A percentile compares a stretch with the other conserved stretches of the same genome.
phyloP scores from a whole-genome alignment of 2,888 invertebrate genomes.

The Lissocephala sabroskyi region DNA sequence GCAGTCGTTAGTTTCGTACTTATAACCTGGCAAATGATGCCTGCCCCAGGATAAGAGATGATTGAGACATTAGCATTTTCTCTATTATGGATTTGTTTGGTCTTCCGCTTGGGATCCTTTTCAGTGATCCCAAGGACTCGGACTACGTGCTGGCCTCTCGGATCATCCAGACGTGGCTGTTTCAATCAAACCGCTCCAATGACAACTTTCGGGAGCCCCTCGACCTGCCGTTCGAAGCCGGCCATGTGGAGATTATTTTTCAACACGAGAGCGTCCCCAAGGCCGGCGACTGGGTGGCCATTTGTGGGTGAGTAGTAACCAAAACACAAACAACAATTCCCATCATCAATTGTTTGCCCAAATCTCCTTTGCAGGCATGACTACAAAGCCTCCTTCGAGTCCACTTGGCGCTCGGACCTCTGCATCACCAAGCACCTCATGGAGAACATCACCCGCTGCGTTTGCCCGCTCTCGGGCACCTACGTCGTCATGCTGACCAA shows the following conservation, averaged over 20 bases:
- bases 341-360: neutral
- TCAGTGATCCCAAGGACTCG: slow-evolving; percentile 67
- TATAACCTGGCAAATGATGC: no score
- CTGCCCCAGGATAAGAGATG: no score
- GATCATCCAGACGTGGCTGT: slow-evolving; percentile 72
- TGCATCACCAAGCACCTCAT: slow-evolving; percentile 75
- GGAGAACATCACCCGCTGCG: slow-evolving; percentile 75
- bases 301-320: slow-evolving; percentile 70
- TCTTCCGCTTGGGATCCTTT: no score
- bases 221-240: slow-evolving; percentile 70
- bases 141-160: slow-evolving; percentile 72
- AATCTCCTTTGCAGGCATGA: slow-evolving; percentile 59
- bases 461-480: slow-evolving; percentile 78
- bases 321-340: no score
- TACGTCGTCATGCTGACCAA: slow-evolving; percentile 78
- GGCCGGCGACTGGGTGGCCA: slow-evolving; percentile 69
- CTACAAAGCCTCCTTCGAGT: slow-evolving; percentile 73
- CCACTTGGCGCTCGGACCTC: slow-evolving; percentile 77
- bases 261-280: slow-evolving; percentile 70
- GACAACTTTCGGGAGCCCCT: slow-evolving; percentile 69
- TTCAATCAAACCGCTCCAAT: slow-evolving; percentile 71
- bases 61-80: no score
- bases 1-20: no score
- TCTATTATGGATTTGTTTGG: no score
- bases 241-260: slow-evolving; percentile 72